phyloP scores from a whole-genome alignment of 1,140 invertebrate species.

The Dufourea novaeangliae region DNA sequence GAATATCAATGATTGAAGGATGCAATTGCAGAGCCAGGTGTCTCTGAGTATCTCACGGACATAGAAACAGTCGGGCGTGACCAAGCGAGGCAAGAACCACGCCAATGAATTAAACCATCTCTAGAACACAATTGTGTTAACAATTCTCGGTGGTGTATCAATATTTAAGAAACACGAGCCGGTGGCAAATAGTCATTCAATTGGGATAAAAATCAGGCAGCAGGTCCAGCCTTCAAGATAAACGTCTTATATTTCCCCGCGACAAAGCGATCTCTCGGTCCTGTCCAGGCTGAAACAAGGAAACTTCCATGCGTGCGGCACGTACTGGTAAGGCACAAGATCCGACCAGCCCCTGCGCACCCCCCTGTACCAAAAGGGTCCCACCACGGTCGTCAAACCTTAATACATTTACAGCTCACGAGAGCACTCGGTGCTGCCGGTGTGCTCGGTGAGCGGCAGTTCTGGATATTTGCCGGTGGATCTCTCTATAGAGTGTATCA shows the following conservation, averaged over 20 bases:
- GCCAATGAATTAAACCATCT: no score
- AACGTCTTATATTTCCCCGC: not conserved
- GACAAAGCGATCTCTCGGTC: conserved; percentile 37
- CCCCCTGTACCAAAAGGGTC: conserved; percentile 64
- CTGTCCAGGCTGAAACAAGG: conserved; percentile 26
- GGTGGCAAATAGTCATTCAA: not conserved
- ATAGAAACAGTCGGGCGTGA: no score
- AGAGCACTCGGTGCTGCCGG: conserved; percentile 65
- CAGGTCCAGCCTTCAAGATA: not conserved
- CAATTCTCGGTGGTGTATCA: no score
- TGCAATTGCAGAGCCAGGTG: no score
- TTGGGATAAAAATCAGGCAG: not conserved
- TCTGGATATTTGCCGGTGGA: conserved; percentile 69
- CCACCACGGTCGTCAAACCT: conserved; percentile 80
- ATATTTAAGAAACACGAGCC: no score
- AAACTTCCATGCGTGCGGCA: conserved; percentile 52
- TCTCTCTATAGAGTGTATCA: conserved; percentile 78
- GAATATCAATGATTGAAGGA: no score
- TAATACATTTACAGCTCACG: conserved; percentile 82
- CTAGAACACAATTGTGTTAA: no score
- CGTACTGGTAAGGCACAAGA: conserved; percentile 57
- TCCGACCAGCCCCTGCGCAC: conserved; percentile 41
- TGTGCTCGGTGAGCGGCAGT: conserved; percentile 64
- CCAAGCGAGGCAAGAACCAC: no score
- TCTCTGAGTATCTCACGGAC: no score